Evolutionary conservation across 2,113 vertebrate genomes (phyloP).

Genomic region (Lagopus muta): DNA sequence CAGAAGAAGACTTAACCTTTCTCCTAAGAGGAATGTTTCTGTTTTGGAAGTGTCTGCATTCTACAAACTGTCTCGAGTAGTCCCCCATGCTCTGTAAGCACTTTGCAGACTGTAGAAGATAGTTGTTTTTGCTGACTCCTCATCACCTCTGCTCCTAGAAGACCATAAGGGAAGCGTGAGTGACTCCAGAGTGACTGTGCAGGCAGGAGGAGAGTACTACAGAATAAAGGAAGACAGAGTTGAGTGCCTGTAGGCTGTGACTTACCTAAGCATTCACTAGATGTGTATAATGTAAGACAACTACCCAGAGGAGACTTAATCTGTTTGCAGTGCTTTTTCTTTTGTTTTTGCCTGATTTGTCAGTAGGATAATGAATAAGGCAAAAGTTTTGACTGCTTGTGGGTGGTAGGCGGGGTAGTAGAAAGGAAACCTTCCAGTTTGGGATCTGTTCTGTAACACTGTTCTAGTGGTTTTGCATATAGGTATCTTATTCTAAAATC

Average conservation of each 20-base stretch:
- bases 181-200: neutral
- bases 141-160: neutral
- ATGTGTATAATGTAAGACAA: neutral
- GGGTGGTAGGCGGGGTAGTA: neutral
- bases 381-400: neutral
- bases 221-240: neutral
- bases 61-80: rapidly evolving
- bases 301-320: neutral
- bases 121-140: neutral
- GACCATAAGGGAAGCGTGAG: neutral
- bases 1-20: neutral
- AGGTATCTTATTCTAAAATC: neutral
- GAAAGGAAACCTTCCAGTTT: neutral
- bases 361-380: neutral
- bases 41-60: neutral
- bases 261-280: neutral
- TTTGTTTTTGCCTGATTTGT: neutral
- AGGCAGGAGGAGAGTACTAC: neutral
- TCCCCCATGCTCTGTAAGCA: neutral
- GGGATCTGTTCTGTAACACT: neutral
- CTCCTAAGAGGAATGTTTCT: rapidly evolving
- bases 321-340: neutral
- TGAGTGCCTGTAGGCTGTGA: neutral
- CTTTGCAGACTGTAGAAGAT: neutral
- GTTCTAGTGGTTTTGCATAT: neutral